Evolutionary conservation across 2,888 invertebrate species (phyloP).

Genomic region (Pharmacophagus antenor): DNA sequence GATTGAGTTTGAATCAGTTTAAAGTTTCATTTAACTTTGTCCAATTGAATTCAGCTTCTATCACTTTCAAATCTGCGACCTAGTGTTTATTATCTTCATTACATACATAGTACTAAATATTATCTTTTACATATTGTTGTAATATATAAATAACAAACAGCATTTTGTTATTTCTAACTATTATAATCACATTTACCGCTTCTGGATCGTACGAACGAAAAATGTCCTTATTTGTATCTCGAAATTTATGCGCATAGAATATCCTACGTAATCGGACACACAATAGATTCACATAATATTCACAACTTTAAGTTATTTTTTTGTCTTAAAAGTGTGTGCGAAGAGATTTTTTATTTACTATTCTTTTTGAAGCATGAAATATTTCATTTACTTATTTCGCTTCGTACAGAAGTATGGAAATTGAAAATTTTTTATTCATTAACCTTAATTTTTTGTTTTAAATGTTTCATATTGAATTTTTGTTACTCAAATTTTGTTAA

Average conservation of each 20-base stretch:
- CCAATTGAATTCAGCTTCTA: slow-evolving; percentile 1
- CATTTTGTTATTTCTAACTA: neutral
- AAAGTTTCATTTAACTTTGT: slow-evolving; percentile 3
- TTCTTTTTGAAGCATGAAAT: slow-evolving; percentile 8
- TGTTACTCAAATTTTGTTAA: neutral
- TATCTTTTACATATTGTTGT: neutral
- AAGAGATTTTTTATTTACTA: slow-evolving; percentile 7
- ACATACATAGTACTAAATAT: neutral
- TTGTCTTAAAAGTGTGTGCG: slow-evolving; percentile 2
- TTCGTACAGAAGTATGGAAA: slow-evolving; percentile 16
- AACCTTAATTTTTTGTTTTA: slow-evolving; percentile 2
- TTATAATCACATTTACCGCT: slow-evolving; percentile 3
- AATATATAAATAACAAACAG: neutral
- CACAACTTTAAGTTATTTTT: slow-evolving; percentile 24
- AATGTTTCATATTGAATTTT: slow-evolving; percentile 5
- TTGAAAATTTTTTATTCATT: slow-evolving; percentile 21
- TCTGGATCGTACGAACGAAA: neutral
- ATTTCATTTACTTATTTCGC: slow-evolving; percentile 16
- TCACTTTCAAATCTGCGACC: slow-evolving; percentile 1
- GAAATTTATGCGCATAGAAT: slow-evolving; percentile 28
- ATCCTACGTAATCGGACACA: slow-evolving; percentile 26
- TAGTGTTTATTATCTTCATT: slow-evolving; percentile 7
- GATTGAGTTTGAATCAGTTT: neutral
- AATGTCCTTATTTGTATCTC: slow-evolving; percentile 23
- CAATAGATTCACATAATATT: slow-evolving; percentile 14